Evolutionary conservation across 2,888 invertebrate genomes (phyloP).

Genomic region (Drosophila recens): DNA sequence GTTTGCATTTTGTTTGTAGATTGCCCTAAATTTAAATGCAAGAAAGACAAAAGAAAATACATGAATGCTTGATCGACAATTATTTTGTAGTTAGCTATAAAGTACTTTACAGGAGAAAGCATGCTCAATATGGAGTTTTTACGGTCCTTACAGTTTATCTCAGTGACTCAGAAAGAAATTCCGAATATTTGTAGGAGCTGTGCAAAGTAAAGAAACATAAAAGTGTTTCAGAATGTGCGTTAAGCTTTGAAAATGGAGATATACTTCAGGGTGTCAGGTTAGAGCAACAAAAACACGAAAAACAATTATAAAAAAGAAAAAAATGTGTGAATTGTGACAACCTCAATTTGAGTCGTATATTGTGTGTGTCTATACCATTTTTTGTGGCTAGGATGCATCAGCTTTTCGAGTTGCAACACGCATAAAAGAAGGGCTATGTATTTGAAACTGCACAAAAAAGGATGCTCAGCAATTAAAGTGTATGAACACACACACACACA

Average conservation of each 20-base stretch:
- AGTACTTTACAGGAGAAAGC: too few relatives aligned
- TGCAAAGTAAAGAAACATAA: slow-evolving; percentile 24
- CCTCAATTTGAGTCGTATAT: slow-evolving; percentile 33
- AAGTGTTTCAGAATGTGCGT: slow-evolving; percentile 12
- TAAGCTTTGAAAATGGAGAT: not conserved
- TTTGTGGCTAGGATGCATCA: slow-evolving; percentile 24
- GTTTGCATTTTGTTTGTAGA: slow-evolving; percentile 17
- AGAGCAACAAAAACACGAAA: not conserved
- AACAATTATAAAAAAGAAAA: not conserved
- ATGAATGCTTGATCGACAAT: too few relatives aligned
- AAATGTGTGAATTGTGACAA: slow-evolving; percentile 34
- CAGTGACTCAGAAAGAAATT: not conserved
- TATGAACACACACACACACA: slow-evolving; percentile 37
- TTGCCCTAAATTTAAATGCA: not conserved
- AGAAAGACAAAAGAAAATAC: too few relatives aligned
- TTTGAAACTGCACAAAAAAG: slow-evolving; percentile 15
- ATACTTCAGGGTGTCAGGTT: not conserved
- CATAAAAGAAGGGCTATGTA: slow-evolving; percentile 13
- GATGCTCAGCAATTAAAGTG: slow-evolving; percentile 50
- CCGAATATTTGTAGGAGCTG: slow-evolving; percentile 1
- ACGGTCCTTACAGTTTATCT: too few relatives aligned
- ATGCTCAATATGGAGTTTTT: too few relatives aligned
- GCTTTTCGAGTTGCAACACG: slow-evolving; percentile 36
- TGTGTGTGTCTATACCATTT: slow-evolving; percentile 24
- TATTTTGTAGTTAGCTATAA: too few relatives aligned